Percentiles rank a stretch among this genome's conserved stretches.
Conservation (phyloP, 1,140 invertebrate species). For the Neodiprion fabricii region DNA sequence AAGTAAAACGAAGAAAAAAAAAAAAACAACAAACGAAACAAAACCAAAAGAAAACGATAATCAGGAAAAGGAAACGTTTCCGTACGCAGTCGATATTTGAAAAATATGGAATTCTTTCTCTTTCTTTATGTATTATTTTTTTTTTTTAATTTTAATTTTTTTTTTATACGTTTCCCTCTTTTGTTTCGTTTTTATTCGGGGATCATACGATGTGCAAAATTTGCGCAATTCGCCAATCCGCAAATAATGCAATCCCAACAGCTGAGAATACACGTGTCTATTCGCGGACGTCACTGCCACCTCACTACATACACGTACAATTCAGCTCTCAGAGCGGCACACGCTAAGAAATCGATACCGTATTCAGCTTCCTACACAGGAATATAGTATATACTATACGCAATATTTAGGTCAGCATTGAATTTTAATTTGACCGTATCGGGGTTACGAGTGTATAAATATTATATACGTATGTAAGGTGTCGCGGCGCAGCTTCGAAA, state of each 20-base stretch:
- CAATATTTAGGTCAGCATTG: not conserved
- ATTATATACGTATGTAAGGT: too few relatives aligned
- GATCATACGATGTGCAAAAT: conserved; percentile 15
- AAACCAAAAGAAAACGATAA: not conserved
- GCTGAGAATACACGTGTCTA: conserved; percentile 14
- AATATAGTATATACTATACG: not conserved
- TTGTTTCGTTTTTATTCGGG: too few relatives aligned
- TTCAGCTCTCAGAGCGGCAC: not conserved
- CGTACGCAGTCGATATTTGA: not conserved
- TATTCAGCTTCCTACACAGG: not conserved
- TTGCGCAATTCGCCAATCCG: conserved; percentile 25
- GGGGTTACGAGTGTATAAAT: too few relatives aligned
- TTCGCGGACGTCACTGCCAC: not conserved
- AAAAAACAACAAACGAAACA: not conserved
- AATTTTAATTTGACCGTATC: too few relatives aligned
- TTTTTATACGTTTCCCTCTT: too few relatives aligned
- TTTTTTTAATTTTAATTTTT: too few relatives aligned
- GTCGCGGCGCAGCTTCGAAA: too few relatives aligned
- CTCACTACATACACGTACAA: not conserved
- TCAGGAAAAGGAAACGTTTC: not conserved
- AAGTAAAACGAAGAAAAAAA: too few relatives aligned
- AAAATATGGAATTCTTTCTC: not conserved
- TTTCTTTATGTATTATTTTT: too few relatives aligned
- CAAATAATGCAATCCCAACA: conserved; percentile 16
- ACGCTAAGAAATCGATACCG: not conserved